These are phyloP conservation scores for Melanerpes formicivorus DNA, from an alignment of 2,113 vertebrate genomes.

Conservation along the genomic window DNA sequence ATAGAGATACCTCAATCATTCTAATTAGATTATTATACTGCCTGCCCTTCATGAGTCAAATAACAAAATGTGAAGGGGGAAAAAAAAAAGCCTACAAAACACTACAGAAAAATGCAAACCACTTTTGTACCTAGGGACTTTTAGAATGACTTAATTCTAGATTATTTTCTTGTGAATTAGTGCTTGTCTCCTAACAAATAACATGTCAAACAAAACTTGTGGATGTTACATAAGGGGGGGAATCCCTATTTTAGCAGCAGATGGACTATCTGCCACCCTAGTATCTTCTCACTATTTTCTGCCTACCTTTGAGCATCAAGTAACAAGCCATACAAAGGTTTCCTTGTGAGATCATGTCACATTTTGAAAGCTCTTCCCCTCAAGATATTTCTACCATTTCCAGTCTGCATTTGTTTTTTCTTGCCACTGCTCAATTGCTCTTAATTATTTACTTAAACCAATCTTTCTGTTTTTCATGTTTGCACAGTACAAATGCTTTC, in stretches of 20 bases:
- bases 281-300: not conserved
- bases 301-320: not conserved
- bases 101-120: not conserved
- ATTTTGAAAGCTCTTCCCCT: not conserved
- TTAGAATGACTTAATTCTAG: not conserved
- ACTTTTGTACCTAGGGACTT: not conserved
- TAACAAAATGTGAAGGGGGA: not conserved
- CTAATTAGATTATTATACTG: not conserved
- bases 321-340: not conserved
- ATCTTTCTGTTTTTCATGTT: not conserved
- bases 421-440: not conserved
- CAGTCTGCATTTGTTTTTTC: not conserved
- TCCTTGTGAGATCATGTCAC: not conserved
- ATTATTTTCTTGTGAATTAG: not conserved
- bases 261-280: not conserved
- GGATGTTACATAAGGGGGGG: not conserved
- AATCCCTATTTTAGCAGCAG: not conserved
- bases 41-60: not conserved
- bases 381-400: not conserved
- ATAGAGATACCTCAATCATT: not conserved
- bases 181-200: not conserved
- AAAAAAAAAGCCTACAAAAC: not conserved
- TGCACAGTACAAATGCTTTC: not conserved
- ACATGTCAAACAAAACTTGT: not conserved
- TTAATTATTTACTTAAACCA: conserved; percentile 7